phyloP scores from a whole-genome alignment of 2,888 invertebrate species.

The Microplitis manilae region DNA sequence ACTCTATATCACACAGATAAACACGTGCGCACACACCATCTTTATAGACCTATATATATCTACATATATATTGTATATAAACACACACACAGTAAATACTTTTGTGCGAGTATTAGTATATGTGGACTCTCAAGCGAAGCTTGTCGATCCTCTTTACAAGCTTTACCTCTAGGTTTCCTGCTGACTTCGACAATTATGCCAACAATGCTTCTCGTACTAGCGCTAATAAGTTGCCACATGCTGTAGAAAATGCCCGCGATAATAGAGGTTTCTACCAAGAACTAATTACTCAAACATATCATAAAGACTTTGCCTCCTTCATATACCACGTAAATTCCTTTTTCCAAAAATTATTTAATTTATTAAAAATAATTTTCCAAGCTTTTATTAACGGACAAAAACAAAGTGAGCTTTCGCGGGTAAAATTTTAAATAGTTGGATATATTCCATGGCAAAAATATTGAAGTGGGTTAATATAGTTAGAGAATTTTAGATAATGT shows the following conservation, averaged over 20 bases:
- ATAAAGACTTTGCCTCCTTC: not conserved
- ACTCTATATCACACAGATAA: conserved; percentile 8
- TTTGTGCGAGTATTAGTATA: not conserved
- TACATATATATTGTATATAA: not conserved
- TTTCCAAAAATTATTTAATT: too few species aligned
- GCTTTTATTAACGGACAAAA: too few species aligned
- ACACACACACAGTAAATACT: not conserved
- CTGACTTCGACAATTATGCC: conserved; percentile 33
- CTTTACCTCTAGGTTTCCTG: conserved; percentile 14
- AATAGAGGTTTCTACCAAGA: conserved; percentile 1
- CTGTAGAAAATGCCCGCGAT: conserved; percentile 23
- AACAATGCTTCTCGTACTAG: conserved; percentile 26
- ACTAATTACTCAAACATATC: conserved; percentile 10
- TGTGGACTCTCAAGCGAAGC: not conserved
- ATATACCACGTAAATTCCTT: too few species aligned
- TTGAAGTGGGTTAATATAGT: too few species aligned
- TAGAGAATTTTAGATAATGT: not conserved
- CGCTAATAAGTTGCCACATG: conserved; percentile 25
- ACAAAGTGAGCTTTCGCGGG: too few species aligned
- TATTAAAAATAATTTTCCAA: too few species aligned
- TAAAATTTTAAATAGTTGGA: too few species aligned
- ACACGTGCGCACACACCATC: not conserved
- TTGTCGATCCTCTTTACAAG: conserved; percentile 3
- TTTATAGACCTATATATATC: not conserved
- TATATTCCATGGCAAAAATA: too few species aligned